A percentile compares a stretch with the other conserved stretches of the same genome.
Conservation (phyloP, 2,888 invertebrate genomes). For the Thymelicus sylvestris region DNA sequence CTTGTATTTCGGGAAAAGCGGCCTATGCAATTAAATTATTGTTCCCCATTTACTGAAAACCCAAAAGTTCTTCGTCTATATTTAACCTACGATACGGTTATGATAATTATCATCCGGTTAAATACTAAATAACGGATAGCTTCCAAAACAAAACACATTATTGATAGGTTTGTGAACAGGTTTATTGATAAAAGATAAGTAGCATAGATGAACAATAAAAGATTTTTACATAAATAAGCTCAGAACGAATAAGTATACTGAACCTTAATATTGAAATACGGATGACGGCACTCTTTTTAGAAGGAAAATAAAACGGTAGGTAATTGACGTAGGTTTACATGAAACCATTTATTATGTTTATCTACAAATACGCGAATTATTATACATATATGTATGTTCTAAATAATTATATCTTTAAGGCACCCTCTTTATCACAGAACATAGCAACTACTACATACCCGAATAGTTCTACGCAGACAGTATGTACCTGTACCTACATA, state of each 20-base stretch:
- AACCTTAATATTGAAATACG: constrained; percentile 25
- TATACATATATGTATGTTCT: constrained; percentile 40
- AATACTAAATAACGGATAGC: neutral
- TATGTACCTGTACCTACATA: constrained; percentile 24
- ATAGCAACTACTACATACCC: constrained; percentile 59
- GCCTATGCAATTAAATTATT: too few relatives aligned
- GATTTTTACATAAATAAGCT: constrained; percentile 36
- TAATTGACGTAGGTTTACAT: neutral
- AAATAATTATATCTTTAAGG: constrained; percentile 58
- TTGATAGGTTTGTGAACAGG: constrained; percentile 29
- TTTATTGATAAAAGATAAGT: constrained; percentile 46
- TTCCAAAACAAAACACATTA: constrained; percentile 5
- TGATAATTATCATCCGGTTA: neutral
- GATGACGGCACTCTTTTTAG: neutral
- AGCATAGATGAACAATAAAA: constrained; percentile 39
- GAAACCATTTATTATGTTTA: constrained; percentile 2
- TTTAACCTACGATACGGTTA: too few relatives aligned
- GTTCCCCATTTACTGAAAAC: too few relatives aligned
- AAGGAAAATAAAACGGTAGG: constrained; percentile 2
- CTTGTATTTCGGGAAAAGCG: too few relatives aligned
- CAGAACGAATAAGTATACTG: constrained; percentile 27
- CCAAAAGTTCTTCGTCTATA: too few relatives aligned
- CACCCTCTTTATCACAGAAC: constrained; percentile 79
- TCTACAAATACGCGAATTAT: constrained; percentile 42
- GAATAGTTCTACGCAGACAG: constrained; percentile 38